A percentile compares a stretch with the other conserved stretches of the same genome.
Conservation (phyloP, 2,888 invertebrate genomes). For the Ptychoptera albimana region DNA sequence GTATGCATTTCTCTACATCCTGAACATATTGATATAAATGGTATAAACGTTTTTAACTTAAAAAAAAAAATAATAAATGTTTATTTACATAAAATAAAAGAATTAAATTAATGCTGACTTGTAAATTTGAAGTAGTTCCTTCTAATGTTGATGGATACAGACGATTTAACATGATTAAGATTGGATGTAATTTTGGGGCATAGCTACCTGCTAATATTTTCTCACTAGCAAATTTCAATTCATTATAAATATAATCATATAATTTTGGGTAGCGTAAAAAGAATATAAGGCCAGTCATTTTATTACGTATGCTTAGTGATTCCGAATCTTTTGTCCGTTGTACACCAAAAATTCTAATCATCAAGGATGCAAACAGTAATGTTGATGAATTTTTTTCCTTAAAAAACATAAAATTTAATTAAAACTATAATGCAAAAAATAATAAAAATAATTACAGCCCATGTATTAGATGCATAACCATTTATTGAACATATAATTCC, state of each 20-base stretch:
- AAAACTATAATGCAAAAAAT: constrained; percentile 39
- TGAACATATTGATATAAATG: constrained; percentile 45
- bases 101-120: constrained; percentile 31
- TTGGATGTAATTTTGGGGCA: constrained; percentile 49
- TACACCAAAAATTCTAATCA: constrained; percentile 79
- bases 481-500: constrained; percentile 55
- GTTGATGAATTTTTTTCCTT: constrained; percentile 70
- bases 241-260: constrained; percentile 37
- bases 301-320: constrained; percentile 44
- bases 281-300: constrained; percentile 64
- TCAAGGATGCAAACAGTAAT: constrained; percentile 64
- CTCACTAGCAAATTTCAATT: constrained; percentile 22
- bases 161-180: constrained; percentile 59
- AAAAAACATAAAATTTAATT: neutral
- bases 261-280: constrained; percentile 46
- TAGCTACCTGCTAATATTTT: constrained; percentile 20
- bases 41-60: constrained; percentile 49
- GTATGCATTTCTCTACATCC: constrained; percentile 49
- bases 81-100: neutral
- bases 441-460: constrained; percentile 34
- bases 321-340: constrained; percentile 41
- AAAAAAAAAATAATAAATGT: constrained; percentile 8
- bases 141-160: constrained; percentile 62
- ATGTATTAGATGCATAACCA: constrained; percentile 56
- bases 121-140: constrained; percentile 47